Base-by-base conservation (phyloP, 2,797 vertebrate species). In the Sibirionetta formosa region DNA sequence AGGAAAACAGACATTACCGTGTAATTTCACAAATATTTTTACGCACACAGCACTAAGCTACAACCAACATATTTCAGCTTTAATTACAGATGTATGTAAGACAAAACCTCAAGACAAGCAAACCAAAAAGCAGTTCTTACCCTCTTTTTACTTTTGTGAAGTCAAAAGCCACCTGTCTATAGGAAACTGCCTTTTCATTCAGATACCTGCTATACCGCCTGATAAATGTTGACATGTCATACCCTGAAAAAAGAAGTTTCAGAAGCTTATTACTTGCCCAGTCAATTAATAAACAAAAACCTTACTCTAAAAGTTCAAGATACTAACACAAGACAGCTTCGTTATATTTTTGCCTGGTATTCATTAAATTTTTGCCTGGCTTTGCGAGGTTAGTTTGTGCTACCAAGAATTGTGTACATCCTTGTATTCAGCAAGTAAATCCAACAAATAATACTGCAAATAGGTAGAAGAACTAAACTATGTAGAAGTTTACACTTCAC, bases 61-160 rank as follows among this genome's bases (percentile, higher is more conserved):
- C 26, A 83, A 69, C 9, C 56, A 77, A 35, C 5, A 33, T 36
- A 71, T 57, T 78, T 64, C 46, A 13, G 66, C 17, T 27, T 76
- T 10, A 75, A 54, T 46, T 65, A 82, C 20, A 84, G 35, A 46
- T 31, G 26, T 14, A 88, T 14, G 31, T 9, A 65, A 2, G 1
- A 53, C 29, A 91, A 64, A 90, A 48, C 5, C 16, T 85, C 23
- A 86, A 56, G 16, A 44, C 11, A 20, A 65, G 15, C 7, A 70
- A 42, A 82, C 31, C 1, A 57, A 71, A 92, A 64, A 23, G 19
- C 19, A 61, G 33, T 61, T 27, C 99, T 99, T 98, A 99, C 99
- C 99, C 99, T 97, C 99, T 98, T 98, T 99, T 99, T 96, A 99
- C 99, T 99, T 99, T 99, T 17, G 99, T 99, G 98, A 99, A 99